Conservation (phyloP, 2,113 vertebrate genomes). For the Coregonus clupeaformis region DNA sequence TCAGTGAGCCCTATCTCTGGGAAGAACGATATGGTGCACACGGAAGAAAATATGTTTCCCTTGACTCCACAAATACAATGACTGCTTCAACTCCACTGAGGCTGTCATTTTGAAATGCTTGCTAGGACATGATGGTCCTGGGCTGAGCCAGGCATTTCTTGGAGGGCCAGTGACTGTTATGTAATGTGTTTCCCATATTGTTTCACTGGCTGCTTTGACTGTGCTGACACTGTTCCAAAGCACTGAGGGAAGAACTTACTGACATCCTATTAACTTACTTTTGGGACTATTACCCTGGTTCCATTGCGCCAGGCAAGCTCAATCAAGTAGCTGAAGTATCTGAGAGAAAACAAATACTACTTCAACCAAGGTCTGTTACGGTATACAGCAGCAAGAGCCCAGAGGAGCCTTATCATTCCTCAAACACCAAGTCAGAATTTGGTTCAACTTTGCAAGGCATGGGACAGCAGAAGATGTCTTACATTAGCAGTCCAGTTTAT, state of each 20-base stretch:
- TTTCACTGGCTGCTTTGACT: slow-evolving; percentile 1
- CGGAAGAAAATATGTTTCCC: too few relatives aligned
- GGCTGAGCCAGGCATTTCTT: slow-evolving; percentile 13
- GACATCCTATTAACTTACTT: too few relatives aligned
- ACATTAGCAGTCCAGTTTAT: slow-evolving; percentile 51
- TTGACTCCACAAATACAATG: not conserved
- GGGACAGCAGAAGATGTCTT: slow-evolving; percentile 44
- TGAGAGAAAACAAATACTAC: not conserved
- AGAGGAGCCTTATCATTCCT: slow-evolving; percentile 20
- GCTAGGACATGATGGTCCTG: not conserved
- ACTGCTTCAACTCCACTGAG: not conserved
- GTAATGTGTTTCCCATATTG: slow-evolving; percentile 20
- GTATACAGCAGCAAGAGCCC: slow-evolving; percentile 20
- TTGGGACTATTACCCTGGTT: too few relatives aligned
- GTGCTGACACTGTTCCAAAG: slow-evolving; percentile 9
- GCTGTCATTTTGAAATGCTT: not conserved
- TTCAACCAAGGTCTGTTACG: not conserved
- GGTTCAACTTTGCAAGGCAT: slow-evolving; percentile 41
- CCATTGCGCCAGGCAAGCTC: not conserved
- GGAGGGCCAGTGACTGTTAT: slow-evolving; percentile 13
- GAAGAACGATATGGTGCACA: too few relatives aligned
- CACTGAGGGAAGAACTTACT: not conserved
- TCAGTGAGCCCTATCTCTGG: too few relatives aligned
- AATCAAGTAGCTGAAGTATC: too few relatives aligned
- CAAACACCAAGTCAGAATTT: too few relatives aligned